Conservation (phyloP, 2,113 vertebrate genomes). For the Lonchura striata region DNA sequence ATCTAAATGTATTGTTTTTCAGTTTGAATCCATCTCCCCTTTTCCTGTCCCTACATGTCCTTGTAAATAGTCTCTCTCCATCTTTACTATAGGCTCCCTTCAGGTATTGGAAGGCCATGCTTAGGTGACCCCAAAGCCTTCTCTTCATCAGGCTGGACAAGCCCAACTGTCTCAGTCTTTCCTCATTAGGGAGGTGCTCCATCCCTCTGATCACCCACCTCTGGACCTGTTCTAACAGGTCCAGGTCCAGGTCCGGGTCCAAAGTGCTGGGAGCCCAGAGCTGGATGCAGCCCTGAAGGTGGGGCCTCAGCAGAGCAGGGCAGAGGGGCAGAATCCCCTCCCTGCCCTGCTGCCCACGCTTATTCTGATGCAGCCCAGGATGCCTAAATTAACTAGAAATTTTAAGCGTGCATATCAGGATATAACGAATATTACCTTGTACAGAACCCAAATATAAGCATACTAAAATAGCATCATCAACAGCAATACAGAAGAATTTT, state of each 20-base stretch:
- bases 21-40: background rate
- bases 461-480: background rate
- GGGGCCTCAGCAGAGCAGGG: rapidly evolving
- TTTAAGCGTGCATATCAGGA: background rate
- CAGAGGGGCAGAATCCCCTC: background rate
- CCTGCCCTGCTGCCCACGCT: rapidly evolving
- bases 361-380: background rate
- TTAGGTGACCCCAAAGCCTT: background rate
- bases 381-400: background rate
- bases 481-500: background rate
- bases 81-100: background rate
- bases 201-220: background rate
- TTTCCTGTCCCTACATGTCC: background rate
- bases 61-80: background rate
- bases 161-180: background rate
- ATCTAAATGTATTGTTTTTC: background rate
- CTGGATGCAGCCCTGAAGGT: background rate
- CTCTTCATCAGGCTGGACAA: background rate
- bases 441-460: background rate
- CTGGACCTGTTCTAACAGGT: rapidly evolving
- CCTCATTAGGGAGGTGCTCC: too few relatives aligned
- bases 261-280: background rate
- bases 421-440: background rate
- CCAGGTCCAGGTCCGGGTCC: too few relatives aligned
- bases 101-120: background rate